Base-by-base conservation (phyloP, 2,888 invertebrate genomes). In the Coelogynopora nodosa region DNA sequence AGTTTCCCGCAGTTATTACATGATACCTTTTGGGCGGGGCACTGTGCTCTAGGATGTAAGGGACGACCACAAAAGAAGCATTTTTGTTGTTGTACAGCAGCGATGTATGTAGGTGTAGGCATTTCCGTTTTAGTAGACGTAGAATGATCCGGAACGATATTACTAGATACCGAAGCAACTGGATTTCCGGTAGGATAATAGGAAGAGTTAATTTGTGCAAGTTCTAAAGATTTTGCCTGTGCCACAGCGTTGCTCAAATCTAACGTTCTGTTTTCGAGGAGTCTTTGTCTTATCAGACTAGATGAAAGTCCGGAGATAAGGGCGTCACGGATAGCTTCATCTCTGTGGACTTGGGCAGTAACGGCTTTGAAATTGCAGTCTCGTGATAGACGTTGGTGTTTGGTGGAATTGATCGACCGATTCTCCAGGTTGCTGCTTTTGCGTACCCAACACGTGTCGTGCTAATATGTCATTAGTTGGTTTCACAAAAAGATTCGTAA, bases 51-150 rank as follows among this genome's bases (percentile, higher is more conserved):
- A 18, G 81, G 84, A 31, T 85, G 85, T 82, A 85, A 18, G 5
- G 84, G 18, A 85, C 67, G 27, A 30, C 86, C 86, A 31, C 86
- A 85, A 84, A 82, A 85, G 85, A 82, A 84, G 84, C 86, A 85
- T 27, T 30, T 84, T 30, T 84, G 49, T 30, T 67, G 31, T 67
- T 29, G 31, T 18, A 67, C 84, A 67, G 84, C 84, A 84, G 84
- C 81, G 31, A 67, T 26, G 10, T 5, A 27, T 30, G 82, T 31
- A 31, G 2, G 31, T 30, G 30, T 31, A 30, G 30, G 82, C 30
- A 31, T 82, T 82, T 82, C 82, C 30, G 13, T 82, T 82, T 30
- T 82, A 82, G 82, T 31, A 30, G 31, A 30, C 5, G 82, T 82
- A 82, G 30, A 30, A 82, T 30, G 10, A 30, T 74, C 27, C 74